Percentiles rank a stretch among this genome's conserved stretches.
These are phyloP conservation scores for Chloroclysta siterata DNA, from an alignment of 2,888 invertebrate species.

Conservation along the genomic window DNA sequence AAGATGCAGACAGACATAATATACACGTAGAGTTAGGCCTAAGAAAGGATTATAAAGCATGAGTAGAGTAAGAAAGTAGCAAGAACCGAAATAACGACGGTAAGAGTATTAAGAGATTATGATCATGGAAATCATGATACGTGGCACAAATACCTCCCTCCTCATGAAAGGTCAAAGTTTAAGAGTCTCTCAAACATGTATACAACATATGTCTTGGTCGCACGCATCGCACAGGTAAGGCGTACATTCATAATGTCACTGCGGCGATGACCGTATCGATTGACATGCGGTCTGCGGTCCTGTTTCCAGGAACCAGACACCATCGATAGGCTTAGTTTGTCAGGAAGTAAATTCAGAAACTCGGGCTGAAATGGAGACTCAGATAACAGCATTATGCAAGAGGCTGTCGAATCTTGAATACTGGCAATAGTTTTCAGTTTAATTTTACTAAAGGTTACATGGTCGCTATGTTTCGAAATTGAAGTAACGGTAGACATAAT, in stretches of 20 bases:
- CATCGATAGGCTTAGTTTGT: slow-evolving; percentile 14
- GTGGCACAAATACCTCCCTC: too few relatives aligned
- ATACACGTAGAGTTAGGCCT: too few relatives aligned
- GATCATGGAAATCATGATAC: too few relatives aligned
- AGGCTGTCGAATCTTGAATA: background rate
- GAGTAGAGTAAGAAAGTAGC: too few relatives aligned
- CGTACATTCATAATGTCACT: slow-evolving; percentile 39
- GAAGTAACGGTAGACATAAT: background rate
- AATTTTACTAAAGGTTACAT: background rate
- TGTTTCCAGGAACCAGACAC: slow-evolving; percentile 29
- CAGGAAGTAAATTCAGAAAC: slow-evolving; percentile 13
- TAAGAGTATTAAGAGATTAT: too few relatives aligned
- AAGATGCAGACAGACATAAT: too few relatives aligned
- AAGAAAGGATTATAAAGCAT: too few relatives aligned
- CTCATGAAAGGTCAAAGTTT: too few relatives aligned
- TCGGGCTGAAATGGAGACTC: background rate
- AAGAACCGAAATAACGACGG: too few relatives aligned
- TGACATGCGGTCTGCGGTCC: slow-evolving; percentile 42
- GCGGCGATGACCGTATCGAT: slow-evolving; percentile 43
- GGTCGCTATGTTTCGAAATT: background rate
- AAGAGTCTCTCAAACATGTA: too few relatives aligned
- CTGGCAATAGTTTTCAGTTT: background rate
- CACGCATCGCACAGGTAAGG: slow-evolving; percentile 25
- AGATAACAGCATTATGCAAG: too few relatives aligned
- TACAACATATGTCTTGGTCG: slow-evolving; percentile 12